phyloP scores from a whole-genome alignment of 2,888 invertebrate species.

The Papilio protenor region DNA sequence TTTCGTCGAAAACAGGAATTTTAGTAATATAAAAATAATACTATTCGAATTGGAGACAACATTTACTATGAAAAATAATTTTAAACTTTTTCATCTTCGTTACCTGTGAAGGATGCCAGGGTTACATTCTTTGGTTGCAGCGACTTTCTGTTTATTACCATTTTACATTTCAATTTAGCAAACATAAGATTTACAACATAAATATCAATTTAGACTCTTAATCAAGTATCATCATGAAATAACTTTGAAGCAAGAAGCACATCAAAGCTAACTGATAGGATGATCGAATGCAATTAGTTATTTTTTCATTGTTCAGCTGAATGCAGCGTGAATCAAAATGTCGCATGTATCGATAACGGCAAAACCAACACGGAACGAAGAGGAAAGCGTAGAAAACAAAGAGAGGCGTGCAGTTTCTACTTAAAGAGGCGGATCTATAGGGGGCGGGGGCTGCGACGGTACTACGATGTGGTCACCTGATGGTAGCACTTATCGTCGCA shows the following conservation, averaged over 20 bases:
- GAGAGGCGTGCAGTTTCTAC: constrained; percentile 80
- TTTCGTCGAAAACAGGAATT: constrained; percentile 52
- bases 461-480: constrained; percentile 80
- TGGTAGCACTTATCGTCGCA: constrained; percentile 80
- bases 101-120: constrained; percentile 55
- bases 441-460: constrained; percentile 67
- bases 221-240: not conserved
- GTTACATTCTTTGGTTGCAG: constrained; percentile 55
- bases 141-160: constrained; percentile 53
- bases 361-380: constrained; percentile 64
- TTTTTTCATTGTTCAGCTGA: constrained; percentile 33
- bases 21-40: constrained; percentile 63
- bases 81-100: constrained; percentile 53
- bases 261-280: constrained; percentile 23
- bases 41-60: constrained; percentile 62
- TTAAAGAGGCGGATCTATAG: constrained; percentile 71
- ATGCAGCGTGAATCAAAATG: constrained; percentile 45
- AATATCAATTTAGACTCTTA: not conserved
- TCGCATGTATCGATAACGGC: constrained; percentile 57
- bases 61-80: constrained; percentile 65
- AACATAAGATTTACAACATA: not conserved
- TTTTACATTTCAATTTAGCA: constrained; percentile 40
- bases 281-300: constrained; percentile 36
- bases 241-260: constrained; percentile 24
- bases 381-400: constrained; percentile 76